Base-by-base conservation (phyloP, 1,140 invertebrate species). In the Psix sp. region DNA sequence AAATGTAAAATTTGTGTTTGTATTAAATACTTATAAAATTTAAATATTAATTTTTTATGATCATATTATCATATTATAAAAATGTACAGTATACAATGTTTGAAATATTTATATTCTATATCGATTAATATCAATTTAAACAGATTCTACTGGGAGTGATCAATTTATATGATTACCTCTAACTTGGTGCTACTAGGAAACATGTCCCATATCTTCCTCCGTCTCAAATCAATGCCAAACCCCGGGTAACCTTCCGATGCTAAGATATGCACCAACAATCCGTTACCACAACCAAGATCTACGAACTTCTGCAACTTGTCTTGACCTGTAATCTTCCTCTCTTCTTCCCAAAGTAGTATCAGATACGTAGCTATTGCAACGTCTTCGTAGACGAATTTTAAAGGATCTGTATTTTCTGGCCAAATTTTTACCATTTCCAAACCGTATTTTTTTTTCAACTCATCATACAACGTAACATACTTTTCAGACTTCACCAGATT, bases 281-380 rank as follows among this genome's bases (percentile, higher is more conserved):
- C 98, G 89, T 99, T 99, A 0, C 98, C 97, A 90, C 97, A 99
- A 0, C 97, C 97, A 18, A 99, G 87, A 87, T 99, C 97, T 0
- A 97, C 90, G 90, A 99, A 99, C 1, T 88, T 91, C 77, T 94
- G 92, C 59, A 88, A 82, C 26, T 82, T 65, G 15, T 75, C 14
- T 13, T 81, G 80, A 31, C 82, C 81, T 16, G 83, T 82, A 43
- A 86, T 83, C 79, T 38, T 80, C 74, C 87, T 84, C 42, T 89
- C 88, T 29, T 88, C 76, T 39, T 91, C 87, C 94, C 94, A 96
- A 0, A 96, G 73, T 24, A 95, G 87, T 18, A 98, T 86, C 11
- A 99, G 87, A 85, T 99, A 99, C 1, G 94, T 89, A 10, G 96
- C 96, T 78, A 99, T 99, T 4, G 95, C 96, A 57, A 99, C 89